phyloP scores from a whole-genome alignment of 2,888 invertebrate genomes.

The Volucella zonaria region DNA sequence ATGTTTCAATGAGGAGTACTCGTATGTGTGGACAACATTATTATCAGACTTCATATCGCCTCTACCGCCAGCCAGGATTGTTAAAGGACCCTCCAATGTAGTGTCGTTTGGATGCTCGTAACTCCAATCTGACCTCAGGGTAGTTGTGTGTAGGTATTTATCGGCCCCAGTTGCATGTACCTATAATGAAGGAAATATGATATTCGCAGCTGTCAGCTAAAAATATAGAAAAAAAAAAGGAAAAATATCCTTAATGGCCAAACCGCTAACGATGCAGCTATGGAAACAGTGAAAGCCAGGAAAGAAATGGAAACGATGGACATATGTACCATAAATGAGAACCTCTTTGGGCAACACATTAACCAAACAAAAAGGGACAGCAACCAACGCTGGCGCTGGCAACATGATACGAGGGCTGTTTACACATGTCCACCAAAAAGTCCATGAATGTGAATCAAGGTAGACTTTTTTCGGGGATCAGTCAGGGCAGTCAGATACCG shows the following conservation, averaged over 20 bases:
- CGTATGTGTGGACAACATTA: conserved; percentile 10
- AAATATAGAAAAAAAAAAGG: neutral
- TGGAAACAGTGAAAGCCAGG: too few species aligned
- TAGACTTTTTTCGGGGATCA: neutral
- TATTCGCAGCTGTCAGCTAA: neutral
- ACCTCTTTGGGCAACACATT: conserved; percentile 10
- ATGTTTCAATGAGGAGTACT: neutral
- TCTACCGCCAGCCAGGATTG: neutral
- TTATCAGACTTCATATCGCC: conserved; percentile 6
- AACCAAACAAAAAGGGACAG: conserved; percentile 12
- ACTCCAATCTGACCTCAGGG: conserved; percentile 16
- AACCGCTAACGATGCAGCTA: conserved; percentile 22
- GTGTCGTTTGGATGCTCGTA: neutral
- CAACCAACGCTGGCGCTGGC: neutral
- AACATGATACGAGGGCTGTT: conserved; percentile 26
- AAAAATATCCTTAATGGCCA: conserved; percentile 19
- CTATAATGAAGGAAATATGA: conserved; percentile 31
- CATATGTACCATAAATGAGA: conserved; percentile 40
- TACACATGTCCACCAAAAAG: conserved; percentile 39
- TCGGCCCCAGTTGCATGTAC: conserved; percentile 17
- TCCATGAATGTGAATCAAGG: conserved; percentile 6
- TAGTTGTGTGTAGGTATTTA: conserved; percentile 5
- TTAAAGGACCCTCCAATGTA: neutral
- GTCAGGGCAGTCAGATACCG: neutral
- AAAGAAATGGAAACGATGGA: neutral